Evolutionary conservation across 1,140 invertebrate genomes (phyloP), one percentile per base, ranked within the genome.

Genomic region (Calephelis nemesis): DNA sequence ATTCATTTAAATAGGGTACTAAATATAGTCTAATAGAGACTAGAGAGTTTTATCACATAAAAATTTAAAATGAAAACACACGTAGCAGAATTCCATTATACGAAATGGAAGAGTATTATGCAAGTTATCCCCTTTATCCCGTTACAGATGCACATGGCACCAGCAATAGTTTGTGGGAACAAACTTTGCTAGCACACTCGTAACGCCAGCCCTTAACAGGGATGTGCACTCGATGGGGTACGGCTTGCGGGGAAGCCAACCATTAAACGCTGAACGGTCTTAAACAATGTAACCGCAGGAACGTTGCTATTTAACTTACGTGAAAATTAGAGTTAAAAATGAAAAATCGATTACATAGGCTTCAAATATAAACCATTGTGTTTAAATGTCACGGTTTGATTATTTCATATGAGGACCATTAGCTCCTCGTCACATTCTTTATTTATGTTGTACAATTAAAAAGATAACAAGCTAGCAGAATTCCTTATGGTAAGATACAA

Each of bases 171-270:
- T 68, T 58, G 62, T 30, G 47, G 48, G 69, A 76, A 73, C 58
- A 45, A 73, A 77, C 65, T 77, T 75, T 65, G 68, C 9, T 15
- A 30, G 15, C 65, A 58, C 66, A 19, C 15, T 19, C 15, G 15
- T 19, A 19, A 70, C 50, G 68, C 65, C 66, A 75, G 72, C 77
- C 75, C 68, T 68, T 62, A 67, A 81, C 79, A 82, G 68, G 75
- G 63, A 73, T 77, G 71, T 80, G 76, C 81, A 83, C 78, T 80
- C 63, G 62, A 58, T 62, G 58, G 15, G 19, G 13, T 7, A 19
- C 15, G 30, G 50, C 50, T 10, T 58, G 64, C 64, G 49, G 64
- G 63, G 71, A 68, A 74, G 63, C 72, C 67, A 52, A 19, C 66
- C 47, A 48, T 30, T 48, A 39, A 62, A 60, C 12, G 12, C 7